A percentile compares a stretch with the other conserved stretches of the same genome.
Evolutionary conservation across 35 echinoderm and acorn worm species (phyloP).

Genomic region (Patiria miniata): DNA sequence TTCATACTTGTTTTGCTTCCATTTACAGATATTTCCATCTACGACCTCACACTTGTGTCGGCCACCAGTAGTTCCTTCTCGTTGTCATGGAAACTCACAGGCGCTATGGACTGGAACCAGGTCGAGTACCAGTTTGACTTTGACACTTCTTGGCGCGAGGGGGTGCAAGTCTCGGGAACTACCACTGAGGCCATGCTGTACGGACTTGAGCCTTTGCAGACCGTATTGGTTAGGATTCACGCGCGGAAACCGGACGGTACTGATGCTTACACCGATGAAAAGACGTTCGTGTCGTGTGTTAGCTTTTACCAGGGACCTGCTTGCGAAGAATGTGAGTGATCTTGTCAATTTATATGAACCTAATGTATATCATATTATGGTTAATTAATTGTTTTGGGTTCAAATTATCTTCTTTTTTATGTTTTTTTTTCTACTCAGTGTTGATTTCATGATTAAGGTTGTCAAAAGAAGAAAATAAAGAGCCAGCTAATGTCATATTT

Average conservation of each 20-base stretch:
- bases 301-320: background rate
- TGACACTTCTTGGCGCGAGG: background rate
- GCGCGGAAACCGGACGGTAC: background rate
- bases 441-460: no score
- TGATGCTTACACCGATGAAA: slow-evolving; percentile 5
- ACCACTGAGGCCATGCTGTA: background rate
- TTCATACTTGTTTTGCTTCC: no score
- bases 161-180: background rate
- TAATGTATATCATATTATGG: no score
- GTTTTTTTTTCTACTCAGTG: no score
- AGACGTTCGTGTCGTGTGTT: background rate
- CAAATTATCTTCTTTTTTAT: no score
- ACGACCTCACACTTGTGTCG: slow-evolving; percentile 31
- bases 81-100: slow-evolving; percentile 30
- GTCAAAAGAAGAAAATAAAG: no score
- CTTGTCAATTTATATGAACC: no score
- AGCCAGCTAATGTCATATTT: no score
- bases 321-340: background rate
- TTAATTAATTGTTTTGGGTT: no score
- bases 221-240: background rate
- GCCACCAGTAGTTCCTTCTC: slow-evolving; percentile 46
- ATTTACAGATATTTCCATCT: slow-evolving; percentile 7
- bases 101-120: background rate
- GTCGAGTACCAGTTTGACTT: slow-evolving; percentile 27
- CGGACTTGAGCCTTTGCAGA: slow-evolving; percentile 4